Conservation (phyloP, 2,888 invertebrate species). For the Cryptosula pallasiana region DNA sequence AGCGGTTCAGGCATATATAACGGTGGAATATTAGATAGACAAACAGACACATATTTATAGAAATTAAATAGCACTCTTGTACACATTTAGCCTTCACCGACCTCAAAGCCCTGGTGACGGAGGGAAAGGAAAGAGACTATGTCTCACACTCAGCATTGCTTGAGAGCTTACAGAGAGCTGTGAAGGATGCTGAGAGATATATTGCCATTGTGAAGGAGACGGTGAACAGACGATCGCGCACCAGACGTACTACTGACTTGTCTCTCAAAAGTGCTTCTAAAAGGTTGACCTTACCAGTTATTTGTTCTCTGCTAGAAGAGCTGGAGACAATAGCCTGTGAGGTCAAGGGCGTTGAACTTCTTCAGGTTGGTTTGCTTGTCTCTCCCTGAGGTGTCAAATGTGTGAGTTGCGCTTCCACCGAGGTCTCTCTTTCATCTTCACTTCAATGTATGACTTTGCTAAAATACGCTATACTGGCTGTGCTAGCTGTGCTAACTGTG, state of each 20-base stretch:
- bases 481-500: too few species aligned
- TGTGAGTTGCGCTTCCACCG: too few species aligned
- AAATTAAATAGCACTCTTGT: too few species aligned
- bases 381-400: too few species aligned
- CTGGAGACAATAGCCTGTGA: conserved; percentile 80
- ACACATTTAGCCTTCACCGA: conserved; percentile 60
- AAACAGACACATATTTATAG: too few species aligned
- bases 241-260: neutral
- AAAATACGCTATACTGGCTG: too few species aligned
- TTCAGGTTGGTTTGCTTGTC: conserved; percentile 54
- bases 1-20: too few species aligned
- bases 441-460: too few species aligned
- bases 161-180: conserved; percentile 61
- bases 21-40: too few species aligned
- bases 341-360: conserved; percentile 73
- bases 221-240: neutral
- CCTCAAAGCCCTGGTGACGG: conserved; percentile 66
- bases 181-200: conserved; percentile 86
- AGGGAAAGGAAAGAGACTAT: conserved; percentile 71
- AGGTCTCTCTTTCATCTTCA: too few species aligned
- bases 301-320: conserved; percentile 80
- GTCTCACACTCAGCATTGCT: conserved; percentile 62
- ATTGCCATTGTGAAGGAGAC: conserved; percentile 39
- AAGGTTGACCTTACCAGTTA: conserved; percentile 78
- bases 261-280: neutral